Evolutionary conservation across 2,888 invertebrate genomes (phyloP).

Genomic region (Xestia c-nigrum): DNA sequence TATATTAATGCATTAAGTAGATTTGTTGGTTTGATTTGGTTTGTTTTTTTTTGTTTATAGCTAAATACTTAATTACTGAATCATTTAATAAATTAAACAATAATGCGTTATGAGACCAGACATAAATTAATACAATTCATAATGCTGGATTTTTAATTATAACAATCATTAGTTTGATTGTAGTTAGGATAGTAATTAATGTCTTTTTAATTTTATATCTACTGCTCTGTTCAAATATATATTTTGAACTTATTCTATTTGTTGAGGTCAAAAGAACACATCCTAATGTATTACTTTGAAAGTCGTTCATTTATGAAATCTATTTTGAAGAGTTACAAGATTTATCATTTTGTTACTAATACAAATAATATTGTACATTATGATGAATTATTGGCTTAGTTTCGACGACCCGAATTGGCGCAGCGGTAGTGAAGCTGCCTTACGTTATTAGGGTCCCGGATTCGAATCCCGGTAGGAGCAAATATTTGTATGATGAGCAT

Average conservation of each 20-base stretch:
- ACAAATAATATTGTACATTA: too few species aligned
- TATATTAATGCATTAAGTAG: not conserved
- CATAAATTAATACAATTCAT: conserved; percentile 4
- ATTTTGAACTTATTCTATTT: not conserved
- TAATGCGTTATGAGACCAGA: not conserved
- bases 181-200: not conserved
- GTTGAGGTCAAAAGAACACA: not conserved
- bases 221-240: not conserved
- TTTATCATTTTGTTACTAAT: too few species aligned
- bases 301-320: not conserved
- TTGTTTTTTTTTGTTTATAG: too few species aligned
- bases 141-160: not conserved
- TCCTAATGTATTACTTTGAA: conserved; percentile 5
- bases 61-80: conserved; percentile 5
- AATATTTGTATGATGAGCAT: too few species aligned
- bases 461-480: too few species aligned
- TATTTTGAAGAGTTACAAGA: too few species aligned
- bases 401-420: too few species aligned
- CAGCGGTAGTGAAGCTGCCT: too few species aligned
- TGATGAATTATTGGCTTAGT: not conserved
- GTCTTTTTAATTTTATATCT: not conserved
- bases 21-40: too few species aligned
- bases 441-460: too few species aligned
- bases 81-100: conserved; percentile 6
- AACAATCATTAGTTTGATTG: conserved; percentile 1